Percentiles rank a stretch among this genome's conserved stretches.
Evolutionary conservation across 2,888 invertebrate species (phyloP).

Genomic region (Sarcophaga variegata): DNA sequence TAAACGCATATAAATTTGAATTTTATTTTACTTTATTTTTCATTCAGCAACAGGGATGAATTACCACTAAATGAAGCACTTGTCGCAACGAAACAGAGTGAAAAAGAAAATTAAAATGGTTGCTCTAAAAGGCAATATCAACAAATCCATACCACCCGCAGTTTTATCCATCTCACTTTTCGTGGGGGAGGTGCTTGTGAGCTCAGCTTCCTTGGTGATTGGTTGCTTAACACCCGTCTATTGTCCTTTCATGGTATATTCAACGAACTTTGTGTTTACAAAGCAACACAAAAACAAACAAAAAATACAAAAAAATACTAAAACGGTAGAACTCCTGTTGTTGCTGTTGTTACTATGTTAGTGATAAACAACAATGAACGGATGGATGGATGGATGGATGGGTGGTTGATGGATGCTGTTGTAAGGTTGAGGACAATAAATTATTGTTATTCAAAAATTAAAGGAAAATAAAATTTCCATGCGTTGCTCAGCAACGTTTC

Average conservation of each 20-base stretch:
- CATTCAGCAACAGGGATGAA: slow-evolving; percentile 58
- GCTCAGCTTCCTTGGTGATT: slow-evolving; percentile 72
- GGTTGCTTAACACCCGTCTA: slow-evolving; percentile 71
- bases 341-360: neutral
- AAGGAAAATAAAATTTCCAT: neutral
- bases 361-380: neutral
- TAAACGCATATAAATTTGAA: neutral
- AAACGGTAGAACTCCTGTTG: neutral
- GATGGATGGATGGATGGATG: neutral
- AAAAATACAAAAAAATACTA: neutral
- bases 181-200: slow-evolving; percentile 72
- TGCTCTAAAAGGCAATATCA: slow-evolving; percentile 56
- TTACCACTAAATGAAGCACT: slow-evolving; percentile 48
- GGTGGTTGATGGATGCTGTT: neutral
- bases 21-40: slow-evolving; percentile 6
- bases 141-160: slow-evolving; percentile 63
- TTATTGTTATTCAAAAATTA: neutral
- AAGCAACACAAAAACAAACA: neutral
- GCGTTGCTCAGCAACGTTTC: neutral
- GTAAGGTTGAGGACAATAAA: neutral
- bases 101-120: slow-evolving; percentile 66
- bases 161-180: slow-evolving; percentile 67
- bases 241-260: slow-evolving; percentile 59
- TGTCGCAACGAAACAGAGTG: slow-evolving; percentile 65
- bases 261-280: slow-evolving; percentile 42